Evolutionary conservation across 1,140 invertebrate genomes (phyloP).

Genomic region (Heterodera schachtii): DNA sequence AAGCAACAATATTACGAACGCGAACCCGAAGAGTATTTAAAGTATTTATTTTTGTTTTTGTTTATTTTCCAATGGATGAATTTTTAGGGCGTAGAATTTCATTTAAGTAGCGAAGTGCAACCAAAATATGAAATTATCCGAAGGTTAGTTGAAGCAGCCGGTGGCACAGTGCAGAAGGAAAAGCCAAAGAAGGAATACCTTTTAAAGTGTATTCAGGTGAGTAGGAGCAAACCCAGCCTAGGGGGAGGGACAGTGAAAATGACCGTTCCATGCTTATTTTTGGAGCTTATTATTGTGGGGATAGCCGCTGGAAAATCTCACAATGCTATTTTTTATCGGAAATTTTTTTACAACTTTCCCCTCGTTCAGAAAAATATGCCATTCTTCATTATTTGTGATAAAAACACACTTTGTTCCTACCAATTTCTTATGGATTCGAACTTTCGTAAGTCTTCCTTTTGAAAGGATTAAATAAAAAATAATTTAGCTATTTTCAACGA

Average conservation of each 20-base stretch:
- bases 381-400: conserved; percentile 37
- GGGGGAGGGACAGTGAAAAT: no score
- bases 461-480: not conserved
- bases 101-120: conserved; percentile 30
- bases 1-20: conserved; percentile 33
- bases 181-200: conserved; percentile 41
- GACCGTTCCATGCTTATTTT: not conserved
- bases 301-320: no score
- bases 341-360: no score
- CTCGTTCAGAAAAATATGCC: conserved; percentile 41
- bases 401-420: conserved; percentile 27
- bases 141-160: conserved; percentile 35
- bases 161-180: conserved; percentile 39
- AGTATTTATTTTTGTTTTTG: not conserved
- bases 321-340: no score
- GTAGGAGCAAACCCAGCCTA: no score
- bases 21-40: conserved; percentile 34
- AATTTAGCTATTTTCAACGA: conserved; percentile 47
- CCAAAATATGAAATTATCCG: conserved; percentile 32
- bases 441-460: conserved; percentile 42
- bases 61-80: not conserved
- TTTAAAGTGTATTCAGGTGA: conserved; percentile 29
- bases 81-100: conserved; percentile 47
- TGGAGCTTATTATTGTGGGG: no score
- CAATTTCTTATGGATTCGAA: conserved; percentile 32